These are phyloP conservation scores for Aporophyla lueneburgensis DNA, from an alignment of 2,888 invertebrate genomes.

Conservation along the genomic window DNA sequence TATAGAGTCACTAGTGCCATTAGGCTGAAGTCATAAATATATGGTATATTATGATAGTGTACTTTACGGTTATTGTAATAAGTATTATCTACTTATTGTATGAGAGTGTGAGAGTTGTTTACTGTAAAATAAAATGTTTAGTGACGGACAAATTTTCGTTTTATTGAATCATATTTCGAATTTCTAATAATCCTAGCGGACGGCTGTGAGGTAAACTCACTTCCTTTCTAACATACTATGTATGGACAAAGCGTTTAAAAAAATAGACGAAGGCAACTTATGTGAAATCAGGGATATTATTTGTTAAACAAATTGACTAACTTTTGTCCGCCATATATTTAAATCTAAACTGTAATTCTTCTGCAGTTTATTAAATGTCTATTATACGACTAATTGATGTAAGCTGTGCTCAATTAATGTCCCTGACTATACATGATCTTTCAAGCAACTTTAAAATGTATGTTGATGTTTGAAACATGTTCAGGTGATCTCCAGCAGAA, in stretches of 20 bases:
- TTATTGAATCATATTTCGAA: slow-evolving; percentile 21
- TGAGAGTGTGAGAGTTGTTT: slow-evolving; percentile 83
- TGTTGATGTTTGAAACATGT: background rate
- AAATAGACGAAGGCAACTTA: too few relatives aligned
- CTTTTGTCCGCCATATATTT: background rate
- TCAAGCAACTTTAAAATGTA: background rate
- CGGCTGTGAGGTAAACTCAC: too few relatives aligned
- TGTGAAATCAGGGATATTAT: background rate
- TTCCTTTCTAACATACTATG: too few relatives aligned
- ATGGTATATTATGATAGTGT: slow-evolving; percentile 54
- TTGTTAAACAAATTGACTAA: background rate
- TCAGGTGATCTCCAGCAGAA: background rate
- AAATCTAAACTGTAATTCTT: background rate
- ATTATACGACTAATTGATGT: too few relatives aligned
- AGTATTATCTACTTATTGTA: slow-evolving; percentile 87
- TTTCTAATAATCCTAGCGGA: background rate
- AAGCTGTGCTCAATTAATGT: background rate
- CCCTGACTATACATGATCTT: background rate
- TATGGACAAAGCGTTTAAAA: too few relatives aligned
- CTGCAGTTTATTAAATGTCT: too few relatives aligned
- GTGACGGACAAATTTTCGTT: slow-evolving; percentile 65
- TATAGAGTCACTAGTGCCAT: slow-evolving; percentile 79
- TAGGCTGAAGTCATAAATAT: slow-evolving; percentile 79
- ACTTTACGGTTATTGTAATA: slow-evolving; percentile 75
- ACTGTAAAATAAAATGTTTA: slow-evolving; percentile 86